A percentile compares a stretch with the other conserved stretches of the same genome.
Evolutionary conservation across 2,888 invertebrate species (phyloP).

Genomic region (Stomorhina lunata): DNA sequence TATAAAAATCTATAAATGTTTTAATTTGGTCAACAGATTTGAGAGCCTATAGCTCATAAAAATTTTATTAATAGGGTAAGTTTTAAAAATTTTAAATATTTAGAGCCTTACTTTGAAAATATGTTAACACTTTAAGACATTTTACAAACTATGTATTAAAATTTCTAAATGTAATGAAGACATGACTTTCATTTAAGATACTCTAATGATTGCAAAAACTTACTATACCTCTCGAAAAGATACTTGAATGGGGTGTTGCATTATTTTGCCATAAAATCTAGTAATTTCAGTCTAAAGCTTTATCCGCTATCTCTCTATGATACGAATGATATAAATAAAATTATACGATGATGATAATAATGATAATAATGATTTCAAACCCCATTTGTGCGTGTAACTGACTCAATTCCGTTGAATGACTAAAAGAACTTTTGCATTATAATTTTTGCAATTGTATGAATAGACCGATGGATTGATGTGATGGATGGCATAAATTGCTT

Average conservation of each 20-base stretch:
- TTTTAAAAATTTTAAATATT: too few species aligned
- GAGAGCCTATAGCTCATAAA: too few species aligned
- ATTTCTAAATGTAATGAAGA: background rate
- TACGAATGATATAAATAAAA: background rate
- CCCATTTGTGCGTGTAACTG: conserved; percentile 22
- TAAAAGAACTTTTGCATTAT: background rate
- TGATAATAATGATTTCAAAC: conserved; percentile 26
- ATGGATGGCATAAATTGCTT: conserved; percentile 42
- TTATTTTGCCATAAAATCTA: background rate
- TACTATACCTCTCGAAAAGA: conserved; percentile 7
- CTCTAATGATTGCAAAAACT: background rate
- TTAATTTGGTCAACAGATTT: too few species aligned
- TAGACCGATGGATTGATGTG: background rate
- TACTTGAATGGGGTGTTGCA: conserved; percentile 20
- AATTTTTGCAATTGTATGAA: conserved; percentile 27
- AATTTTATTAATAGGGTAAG: too few species aligned
- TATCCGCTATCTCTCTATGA: background rate
- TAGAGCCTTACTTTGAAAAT: too few species aligned
- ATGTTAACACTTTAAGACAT: too few species aligned
- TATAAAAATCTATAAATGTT: too few species aligned
- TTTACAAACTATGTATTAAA: too few species aligned
- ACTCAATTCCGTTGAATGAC: too few species aligned
- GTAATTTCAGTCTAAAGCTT: background rate
- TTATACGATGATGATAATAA: conserved; percentile 22
- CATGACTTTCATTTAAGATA: background rate